Percentiles rank a stretch among this genome's conserved stretches.
phyloP scores from a whole-genome alignment of 2,888 invertebrate species.

The Tridacna crocea region DNA sequence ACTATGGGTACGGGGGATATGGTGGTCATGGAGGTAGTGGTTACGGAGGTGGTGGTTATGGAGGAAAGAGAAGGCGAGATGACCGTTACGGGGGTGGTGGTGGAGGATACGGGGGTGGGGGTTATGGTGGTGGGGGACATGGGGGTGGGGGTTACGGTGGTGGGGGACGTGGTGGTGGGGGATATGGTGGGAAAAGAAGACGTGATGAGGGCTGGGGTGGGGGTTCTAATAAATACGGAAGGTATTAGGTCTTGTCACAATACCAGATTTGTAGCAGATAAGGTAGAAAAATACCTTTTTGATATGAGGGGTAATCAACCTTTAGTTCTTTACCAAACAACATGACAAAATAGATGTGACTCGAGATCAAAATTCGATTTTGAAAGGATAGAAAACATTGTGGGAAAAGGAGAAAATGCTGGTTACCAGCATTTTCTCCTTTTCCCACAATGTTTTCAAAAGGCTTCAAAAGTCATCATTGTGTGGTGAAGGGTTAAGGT shows the following conservation, averaged over 20 bases:
- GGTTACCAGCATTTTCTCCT: not conserved
- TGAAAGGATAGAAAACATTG: not conserved
- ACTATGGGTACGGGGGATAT: slow-evolving; percentile 6
- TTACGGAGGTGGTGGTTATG: slow-evolving; percentile 10
- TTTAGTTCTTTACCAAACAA: too few relatives aligned
- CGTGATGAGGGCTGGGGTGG: slow-evolving; percentile 10
- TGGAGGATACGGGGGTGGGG: not conserved
- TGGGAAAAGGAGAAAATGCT: not conserved
- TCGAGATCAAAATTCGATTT: too few relatives aligned
- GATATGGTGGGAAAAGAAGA: not conserved
- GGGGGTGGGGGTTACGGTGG: slow-evolving; percentile 4
- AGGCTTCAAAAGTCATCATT: too few relatives aligned
- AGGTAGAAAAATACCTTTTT: too few relatives aligned
- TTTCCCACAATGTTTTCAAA: not conserved
- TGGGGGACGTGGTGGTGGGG: not conserved
- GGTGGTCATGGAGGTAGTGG: not conserved
- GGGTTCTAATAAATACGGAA: not conserved
- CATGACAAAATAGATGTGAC: too few relatives aligned
- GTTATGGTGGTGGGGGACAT: not conserved
- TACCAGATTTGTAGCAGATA: too few relatives aligned
- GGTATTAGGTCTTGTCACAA: too few relatives aligned
- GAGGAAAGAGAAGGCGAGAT: slow-evolving; percentile 13
- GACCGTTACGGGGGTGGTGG: slow-evolving; percentile 16
- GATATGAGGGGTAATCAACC: too few relatives aligned
- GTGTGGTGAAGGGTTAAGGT: too few relatives aligned